Percentiles rank a stretch among this genome's conserved stretches.
Conservation (phyloP, 2,113 vertebrate species). For the Limnothrissa miodon region DNA sequence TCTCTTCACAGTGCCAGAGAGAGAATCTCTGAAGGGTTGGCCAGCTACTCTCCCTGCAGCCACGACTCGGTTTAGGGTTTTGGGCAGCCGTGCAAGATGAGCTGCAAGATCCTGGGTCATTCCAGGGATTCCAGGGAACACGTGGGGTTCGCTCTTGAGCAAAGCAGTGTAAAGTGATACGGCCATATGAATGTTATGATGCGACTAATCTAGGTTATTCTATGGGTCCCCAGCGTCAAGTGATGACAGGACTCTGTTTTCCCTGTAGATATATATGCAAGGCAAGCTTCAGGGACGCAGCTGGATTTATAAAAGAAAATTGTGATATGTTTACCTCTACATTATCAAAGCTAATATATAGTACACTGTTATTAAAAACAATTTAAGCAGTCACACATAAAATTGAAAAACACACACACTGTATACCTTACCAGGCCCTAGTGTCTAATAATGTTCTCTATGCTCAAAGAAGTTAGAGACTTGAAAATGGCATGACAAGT, state of each 20-base stretch:
- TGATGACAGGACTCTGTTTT: background rate
- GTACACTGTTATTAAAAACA: no score
- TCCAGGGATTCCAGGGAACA: background rate
- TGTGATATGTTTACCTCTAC: background rate
- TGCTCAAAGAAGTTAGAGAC: background rate
- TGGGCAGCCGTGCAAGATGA: conserved; percentile 11
- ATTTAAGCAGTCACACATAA: background rate
- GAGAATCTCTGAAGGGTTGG: background rate
- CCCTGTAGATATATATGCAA: background rate
- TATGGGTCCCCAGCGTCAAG: background rate
- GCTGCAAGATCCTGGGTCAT: background rate
- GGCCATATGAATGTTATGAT: background rate
- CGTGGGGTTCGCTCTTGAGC: background rate
- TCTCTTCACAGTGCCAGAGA: background rate
- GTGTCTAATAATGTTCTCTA: background rate
- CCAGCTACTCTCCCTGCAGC: background rate
- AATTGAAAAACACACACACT: background rate
- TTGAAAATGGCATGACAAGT: background rate
- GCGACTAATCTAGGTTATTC: conserved; percentile 5
- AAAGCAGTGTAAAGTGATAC: background rate
- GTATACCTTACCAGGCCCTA: background rate
- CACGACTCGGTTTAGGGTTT: background rate
- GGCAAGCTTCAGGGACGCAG: background rate
- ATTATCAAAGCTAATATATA: background rate
- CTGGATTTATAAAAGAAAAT: background rate